Evolutionary conservation across 2,113 vertebrate genomes (phyloP).

Genomic region (Pelobates fuscus): DNA sequence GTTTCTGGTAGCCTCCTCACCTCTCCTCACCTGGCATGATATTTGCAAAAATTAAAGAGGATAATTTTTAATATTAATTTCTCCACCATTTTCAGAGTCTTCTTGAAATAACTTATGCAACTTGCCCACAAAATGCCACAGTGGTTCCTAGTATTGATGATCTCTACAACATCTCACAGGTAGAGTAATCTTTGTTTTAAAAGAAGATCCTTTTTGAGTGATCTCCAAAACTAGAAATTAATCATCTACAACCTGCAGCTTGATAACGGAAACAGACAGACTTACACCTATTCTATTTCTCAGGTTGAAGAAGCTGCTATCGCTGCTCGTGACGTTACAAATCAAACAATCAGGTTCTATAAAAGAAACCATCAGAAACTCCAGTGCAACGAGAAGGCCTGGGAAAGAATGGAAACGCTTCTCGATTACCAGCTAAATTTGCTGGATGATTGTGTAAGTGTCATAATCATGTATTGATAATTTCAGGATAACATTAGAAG

Average conservation of each 20-base stretch:
- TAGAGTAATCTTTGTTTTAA: not conserved
- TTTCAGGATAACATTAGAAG: too few species aligned
- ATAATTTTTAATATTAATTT: too few species aligned
- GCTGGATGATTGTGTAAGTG: constrained; percentile 27
- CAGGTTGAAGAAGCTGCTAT: constrained; percentile 16
- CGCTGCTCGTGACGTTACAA: not conserved
- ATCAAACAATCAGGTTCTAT: too few species aligned
- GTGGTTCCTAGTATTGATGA: not conserved
- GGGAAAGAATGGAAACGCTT: constrained; percentile 9
- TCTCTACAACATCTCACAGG: constrained; percentile 13
- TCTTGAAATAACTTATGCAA: not conserved
- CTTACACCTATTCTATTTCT: not conserved
- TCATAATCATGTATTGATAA: not conserved
- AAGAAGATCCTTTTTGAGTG: not conserved
- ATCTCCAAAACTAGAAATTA: too few species aligned
- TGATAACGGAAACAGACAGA: too few species aligned
- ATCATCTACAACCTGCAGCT: too few species aligned
- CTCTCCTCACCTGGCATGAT: not conserved
- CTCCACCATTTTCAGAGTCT: not conserved
- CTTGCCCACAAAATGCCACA: not conserved
- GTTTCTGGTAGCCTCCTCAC: not conserved
- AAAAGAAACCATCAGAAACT: not conserved
- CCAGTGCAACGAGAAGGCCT: not conserved
- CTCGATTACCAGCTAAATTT: not conserved
- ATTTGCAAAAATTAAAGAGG: not conserved